These are phyloP conservation scores for Calypte anna DNA, from an alignment of 2,113 vertebrate species.

Conservation along the genomic window DNA sequence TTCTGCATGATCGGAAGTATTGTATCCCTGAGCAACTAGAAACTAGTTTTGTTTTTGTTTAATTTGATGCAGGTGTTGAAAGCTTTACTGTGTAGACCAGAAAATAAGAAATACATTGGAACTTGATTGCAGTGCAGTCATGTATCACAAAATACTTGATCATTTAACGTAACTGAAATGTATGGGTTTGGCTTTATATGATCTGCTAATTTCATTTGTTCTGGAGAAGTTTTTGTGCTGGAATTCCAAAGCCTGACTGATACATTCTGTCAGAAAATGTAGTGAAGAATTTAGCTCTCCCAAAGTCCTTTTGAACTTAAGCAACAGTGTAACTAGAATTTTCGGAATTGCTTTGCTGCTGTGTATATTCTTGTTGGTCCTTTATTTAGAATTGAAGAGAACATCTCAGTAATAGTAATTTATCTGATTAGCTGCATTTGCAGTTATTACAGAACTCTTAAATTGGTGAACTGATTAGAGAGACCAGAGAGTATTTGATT, in stretches of 20 bases:
- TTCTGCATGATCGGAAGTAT: background rate
- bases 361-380: accelerated
- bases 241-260: background rate
- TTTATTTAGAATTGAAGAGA: background rate
- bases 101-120: background rate
- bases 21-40: background rate
- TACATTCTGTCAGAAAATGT: background rate
- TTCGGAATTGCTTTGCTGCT: background rate
- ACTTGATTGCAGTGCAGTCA: background rate
- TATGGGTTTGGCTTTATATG: background rate
- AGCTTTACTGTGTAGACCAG: background rate
- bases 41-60: background rate
- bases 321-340: background rate
- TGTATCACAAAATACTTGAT: background rate
- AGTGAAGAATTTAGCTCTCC: background rate
- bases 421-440: background rate
- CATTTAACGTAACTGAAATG: background rate
- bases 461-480: background rate
- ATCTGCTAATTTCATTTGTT: background rate
- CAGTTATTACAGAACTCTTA: background rate
- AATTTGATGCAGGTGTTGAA: background rate
- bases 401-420: background rate
- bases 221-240: background rate
- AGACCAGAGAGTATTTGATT: background rate
- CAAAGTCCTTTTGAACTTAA: background rate